These are phyloP conservation scores for Agrilus biguttatus DNA, from an alignment of 2,888 invertebrate genomes.

Conservation along the genomic window DNA sequence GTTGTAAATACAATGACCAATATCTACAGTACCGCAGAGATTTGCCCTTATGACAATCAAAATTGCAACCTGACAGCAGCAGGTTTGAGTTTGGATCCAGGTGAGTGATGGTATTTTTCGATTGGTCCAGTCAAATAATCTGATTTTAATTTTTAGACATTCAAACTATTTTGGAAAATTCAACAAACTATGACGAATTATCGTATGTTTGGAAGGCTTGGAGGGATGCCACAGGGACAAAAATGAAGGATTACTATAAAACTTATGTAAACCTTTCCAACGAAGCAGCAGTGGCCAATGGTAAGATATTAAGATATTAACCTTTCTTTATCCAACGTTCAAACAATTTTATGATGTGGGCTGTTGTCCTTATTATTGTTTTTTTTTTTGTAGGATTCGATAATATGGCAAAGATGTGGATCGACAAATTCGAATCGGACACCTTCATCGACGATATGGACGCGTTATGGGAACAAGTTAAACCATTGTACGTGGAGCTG, in stretches of 20 bases:
- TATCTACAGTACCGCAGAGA: conserved; percentile 30
- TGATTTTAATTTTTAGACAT: conserved; percentile 19
- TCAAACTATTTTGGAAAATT: conserved; percentile 27
- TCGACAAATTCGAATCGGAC: conserved; percentile 31
- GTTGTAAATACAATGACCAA: conserved; percentile 16
- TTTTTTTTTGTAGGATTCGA: conserved; percentile 26
- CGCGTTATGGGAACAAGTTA: conserved; percentile 41
- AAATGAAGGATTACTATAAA: conserved; percentile 43
- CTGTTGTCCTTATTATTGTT: no score
- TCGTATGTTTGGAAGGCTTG: conserved; percentile 50
- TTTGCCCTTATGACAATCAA: conserved; percentile 28
- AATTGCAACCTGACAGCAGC: conserved; percentile 21
- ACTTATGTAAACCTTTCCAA: conserved; percentile 48
- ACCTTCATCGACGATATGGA: conserved; percentile 27
- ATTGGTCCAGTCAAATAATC: not conserved
- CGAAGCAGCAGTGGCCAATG: conserved; percentile 33
- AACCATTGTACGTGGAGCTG: conserved; percentile 47
- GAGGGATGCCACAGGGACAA: conserved; percentile 46
- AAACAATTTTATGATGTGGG: not conserved
- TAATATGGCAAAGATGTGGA: conserved; percentile 38
- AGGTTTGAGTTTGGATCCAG: conserved; percentile 26
- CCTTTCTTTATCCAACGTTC: no score
- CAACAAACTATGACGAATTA: conserved; percentile 45
- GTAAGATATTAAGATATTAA: no score
- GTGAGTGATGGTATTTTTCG: conserved; percentile 11